Evolutionary conservation across 2,113 vertebrate genomes (phyloP), one percentile per base, ranked within the genome.

Genomic region (Erythrocercus mccallii): DNA sequence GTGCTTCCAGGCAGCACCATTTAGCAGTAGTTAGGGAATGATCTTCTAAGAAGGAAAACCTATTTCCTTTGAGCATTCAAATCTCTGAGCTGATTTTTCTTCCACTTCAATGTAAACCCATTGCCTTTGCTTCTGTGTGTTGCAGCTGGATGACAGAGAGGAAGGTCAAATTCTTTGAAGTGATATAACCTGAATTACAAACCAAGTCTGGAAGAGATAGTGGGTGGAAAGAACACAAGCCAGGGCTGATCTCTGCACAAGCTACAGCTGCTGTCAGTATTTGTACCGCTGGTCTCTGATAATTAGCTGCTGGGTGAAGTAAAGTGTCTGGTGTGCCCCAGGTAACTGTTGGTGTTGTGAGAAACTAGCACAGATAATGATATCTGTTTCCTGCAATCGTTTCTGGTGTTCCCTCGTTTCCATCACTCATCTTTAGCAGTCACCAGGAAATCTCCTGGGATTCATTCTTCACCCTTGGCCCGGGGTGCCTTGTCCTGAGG

Each of bases 271-370:
- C 48, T 79, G 68, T 94, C 84, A 82, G 79, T 40, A 64, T 95
- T 92, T 95, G 83, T 90, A 92, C 72, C 23, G 28, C 80, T 40
- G 89, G 42, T 84, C 66, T 87, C 76, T 79, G 70, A 86, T 97
- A 97, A 97, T 97, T 97, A 95, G 82, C 90, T 97, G 91, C 91
- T 95, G 92, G 42, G n/a, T 77, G 89, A 97, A 90, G 42, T 84
- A 81, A 91, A 89, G 77, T 69, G 58, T 77, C 92, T 94, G 79
- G 27, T 92, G 70, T 91, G 90, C 76, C 93, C 42, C 94, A 95
- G 95, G 95, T 97, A 96, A 93, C 82, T 80, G 61, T 68, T 77
- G 74, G 31, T 87, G 87, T 81, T 97, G 90, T 73, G 92, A 95
- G 79, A 96, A 96, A 66, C 87, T 51, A 14, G 64, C 56, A 85